These are phyloP conservation scores for Nanger granti DNA, from an alignment of 2,113 vertebrate species.

Conservation along the genomic window DNA sequence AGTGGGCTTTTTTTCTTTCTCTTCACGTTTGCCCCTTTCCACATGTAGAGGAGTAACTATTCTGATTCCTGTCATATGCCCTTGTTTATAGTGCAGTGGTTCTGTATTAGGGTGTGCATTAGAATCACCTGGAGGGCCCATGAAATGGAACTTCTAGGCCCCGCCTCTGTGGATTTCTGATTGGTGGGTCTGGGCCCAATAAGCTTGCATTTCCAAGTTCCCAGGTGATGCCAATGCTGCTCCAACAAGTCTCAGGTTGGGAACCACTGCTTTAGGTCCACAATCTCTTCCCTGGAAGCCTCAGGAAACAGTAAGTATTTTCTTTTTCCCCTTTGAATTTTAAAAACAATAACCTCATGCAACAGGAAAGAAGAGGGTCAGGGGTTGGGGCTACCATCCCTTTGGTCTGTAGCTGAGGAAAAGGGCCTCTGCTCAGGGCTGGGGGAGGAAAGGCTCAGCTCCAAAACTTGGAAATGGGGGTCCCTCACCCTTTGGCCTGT, in stretches of 20 bases:
- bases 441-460: not conserved
- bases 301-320: not conserved
- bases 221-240: not conserved
- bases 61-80: too few species aligned
- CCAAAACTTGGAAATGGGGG: not conserved
- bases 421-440: not conserved
- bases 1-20: not conserved
- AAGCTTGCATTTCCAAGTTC: not conserved
- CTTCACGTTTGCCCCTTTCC: not conserved
- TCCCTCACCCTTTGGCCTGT: constrained; percentile 38
- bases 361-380: not conserved
- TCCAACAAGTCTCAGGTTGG: fast-evolving
- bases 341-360: constrained; percentile 22
- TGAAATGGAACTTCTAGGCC: fast-evolving
- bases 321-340: constrained; percentile 26
- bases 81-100: not conserved
- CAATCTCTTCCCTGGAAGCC: not conserved
- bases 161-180: not conserved
- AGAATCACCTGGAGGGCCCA: not conserved
- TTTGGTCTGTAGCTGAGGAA: not conserved
- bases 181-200: not conserved
- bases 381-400: not conserved
- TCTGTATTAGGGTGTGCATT: not conserved
- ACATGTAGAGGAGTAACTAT: not conserved
- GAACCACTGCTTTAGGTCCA: not conserved